Percentiles rank a stretch among this genome's conserved stretches.
Conservation (phyloP, 2,113 vertebrate species). For the Emberiza fucata region DNA sequence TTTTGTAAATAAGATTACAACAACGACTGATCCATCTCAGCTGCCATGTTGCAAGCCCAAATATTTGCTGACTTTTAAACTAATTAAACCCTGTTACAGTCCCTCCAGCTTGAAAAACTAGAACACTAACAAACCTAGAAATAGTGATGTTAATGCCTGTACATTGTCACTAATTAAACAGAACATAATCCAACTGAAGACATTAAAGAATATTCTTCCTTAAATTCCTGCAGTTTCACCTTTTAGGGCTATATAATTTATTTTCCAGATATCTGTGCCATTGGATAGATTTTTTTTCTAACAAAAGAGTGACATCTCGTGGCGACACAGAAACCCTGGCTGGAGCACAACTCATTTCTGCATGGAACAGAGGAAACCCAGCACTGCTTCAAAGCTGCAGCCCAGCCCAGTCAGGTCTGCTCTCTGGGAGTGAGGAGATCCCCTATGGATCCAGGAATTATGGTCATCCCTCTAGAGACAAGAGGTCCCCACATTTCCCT, state of each 20-base stretch:
- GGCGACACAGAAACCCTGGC: conserved; percentile 44
- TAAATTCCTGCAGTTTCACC: background rate
- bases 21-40: background rate
- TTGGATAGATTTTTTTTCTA: background rate
- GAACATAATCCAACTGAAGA: background rate
- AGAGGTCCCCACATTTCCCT: background rate
- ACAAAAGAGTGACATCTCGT: conserved; percentile 72
- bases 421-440: background rate
- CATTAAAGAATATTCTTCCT: background rate
- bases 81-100: background rate
- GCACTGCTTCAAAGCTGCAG: background rate
- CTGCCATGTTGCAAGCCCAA: background rate
- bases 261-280: conserved; percentile 42
- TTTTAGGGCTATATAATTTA: background rate
- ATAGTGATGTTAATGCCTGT: background rate
- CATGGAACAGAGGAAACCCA: background rate
- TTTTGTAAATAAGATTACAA: background rate
- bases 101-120: background rate
- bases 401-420: background rate
- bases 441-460: accelerated
- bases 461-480: background rate
- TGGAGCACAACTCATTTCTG: background rate
- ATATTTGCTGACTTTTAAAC: background rate
- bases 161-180: background rate
- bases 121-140: background rate